These are phyloP conservation scores for Lucilia cuprina DNA, from an alignment of 1,140 invertebrate species.

Conservation along the genomic window DNA sequence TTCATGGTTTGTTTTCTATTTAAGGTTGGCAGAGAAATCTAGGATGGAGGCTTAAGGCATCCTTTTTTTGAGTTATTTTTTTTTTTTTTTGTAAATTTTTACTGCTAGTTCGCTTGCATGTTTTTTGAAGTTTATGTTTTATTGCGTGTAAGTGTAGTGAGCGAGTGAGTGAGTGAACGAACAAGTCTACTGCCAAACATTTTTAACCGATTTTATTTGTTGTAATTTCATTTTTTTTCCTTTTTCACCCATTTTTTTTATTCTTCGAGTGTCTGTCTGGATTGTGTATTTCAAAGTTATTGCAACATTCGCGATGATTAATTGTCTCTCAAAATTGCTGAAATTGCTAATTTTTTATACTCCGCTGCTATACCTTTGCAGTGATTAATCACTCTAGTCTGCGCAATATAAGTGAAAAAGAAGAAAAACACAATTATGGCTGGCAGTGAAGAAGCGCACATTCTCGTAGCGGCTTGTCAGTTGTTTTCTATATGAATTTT, in stretches of 20 bases:
- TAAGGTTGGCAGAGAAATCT: background rate
- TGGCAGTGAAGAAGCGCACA: conserved; percentile 31
- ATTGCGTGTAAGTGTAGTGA: background rate
- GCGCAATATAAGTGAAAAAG: no score
- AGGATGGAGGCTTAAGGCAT: conserved; percentile 20
- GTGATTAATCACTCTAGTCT: conserved; percentile 59
- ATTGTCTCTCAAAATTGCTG: conserved; percentile 63
- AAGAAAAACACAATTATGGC: no score
- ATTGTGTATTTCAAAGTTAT: conserved; percentile 22
- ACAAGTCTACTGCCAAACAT: background rate
- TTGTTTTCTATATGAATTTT: background rate
- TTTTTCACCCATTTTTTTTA: background rate
- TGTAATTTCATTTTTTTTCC: background rate
- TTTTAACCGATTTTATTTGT: background rate
- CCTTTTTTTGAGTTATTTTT: background rate
- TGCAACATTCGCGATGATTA: conserved; percentile 52
- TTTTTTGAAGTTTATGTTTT: background rate
- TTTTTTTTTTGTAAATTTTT: background rate
- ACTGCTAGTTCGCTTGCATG: background rate
- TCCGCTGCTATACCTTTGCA: conserved; percentile 48
- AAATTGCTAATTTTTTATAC: conserved; percentile 63
- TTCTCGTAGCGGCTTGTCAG: conserved; percentile 22
- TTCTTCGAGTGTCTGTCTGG: background rate
- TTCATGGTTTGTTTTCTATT: no score
- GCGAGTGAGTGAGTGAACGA: background rate